Evolutionary conservation across 2,888 invertebrate genomes (phyloP).

Genomic region (Drosophila neotestacea): DNA sequence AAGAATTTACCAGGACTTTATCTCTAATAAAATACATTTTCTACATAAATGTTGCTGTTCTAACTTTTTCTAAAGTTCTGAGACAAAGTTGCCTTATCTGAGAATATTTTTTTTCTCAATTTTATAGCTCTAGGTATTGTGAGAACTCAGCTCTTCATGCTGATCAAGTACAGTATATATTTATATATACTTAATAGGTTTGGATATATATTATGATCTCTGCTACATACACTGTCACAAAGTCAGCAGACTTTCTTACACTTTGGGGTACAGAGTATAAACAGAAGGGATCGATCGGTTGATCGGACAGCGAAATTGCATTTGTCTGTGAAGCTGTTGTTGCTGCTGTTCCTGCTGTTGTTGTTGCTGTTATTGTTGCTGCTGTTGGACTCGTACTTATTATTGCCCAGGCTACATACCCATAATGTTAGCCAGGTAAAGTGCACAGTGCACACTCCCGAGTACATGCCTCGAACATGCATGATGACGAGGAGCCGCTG

Average conservation of each 20-base stretch:
- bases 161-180: too few species aligned
- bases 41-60: too few species aligned
- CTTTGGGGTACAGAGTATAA: conserved; percentile 3
- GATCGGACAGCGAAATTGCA: conserved; percentile 74
- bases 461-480: conserved; percentile 51
- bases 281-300: conserved; percentile 66
- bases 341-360: conserved; percentile 11
- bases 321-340: conserved; percentile 48
- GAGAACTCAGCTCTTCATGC: too few species aligned
- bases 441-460: conserved; percentile 52
- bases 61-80: too few species aligned
- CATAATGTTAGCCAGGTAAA: conserved; percentile 62
- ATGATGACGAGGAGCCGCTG: conserved; percentile 54
- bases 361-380: not conserved
- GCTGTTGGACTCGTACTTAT: conserved; percentile 47
- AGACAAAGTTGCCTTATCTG: too few species aligned
- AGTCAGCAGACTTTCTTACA: not conserved
- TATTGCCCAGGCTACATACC: conserved; percentile 40
- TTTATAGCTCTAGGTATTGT: too few species aligned
- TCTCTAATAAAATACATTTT: too few species aligned
- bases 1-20: too few species aligned
- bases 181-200: too few species aligned
- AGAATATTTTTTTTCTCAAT: too few species aligned
- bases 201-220: not conserved
- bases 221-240: not conserved